These are phyloP conservation scores for Ctena decussata DNA, from an alignment of 2,888 invertebrate species.

Conservation along the genomic window DNA sequence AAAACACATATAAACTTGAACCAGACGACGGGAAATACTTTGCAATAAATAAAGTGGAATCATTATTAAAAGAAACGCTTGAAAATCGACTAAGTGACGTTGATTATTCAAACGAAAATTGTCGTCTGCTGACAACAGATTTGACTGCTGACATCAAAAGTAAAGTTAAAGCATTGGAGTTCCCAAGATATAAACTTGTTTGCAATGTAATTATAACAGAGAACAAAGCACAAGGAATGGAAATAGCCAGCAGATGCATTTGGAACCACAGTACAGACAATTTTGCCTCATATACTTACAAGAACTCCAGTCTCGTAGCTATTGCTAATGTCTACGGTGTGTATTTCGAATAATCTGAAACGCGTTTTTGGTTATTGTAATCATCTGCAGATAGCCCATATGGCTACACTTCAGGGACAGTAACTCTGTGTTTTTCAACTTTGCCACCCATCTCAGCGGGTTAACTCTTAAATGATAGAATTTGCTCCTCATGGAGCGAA, in stretches of 20 bases:
- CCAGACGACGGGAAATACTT: constrained; percentile 75
- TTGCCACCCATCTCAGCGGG: no score
- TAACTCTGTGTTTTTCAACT: no score
- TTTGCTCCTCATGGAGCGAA: no score
- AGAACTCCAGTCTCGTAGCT: constrained; percentile 74
- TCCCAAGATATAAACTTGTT: constrained; percentile 81
- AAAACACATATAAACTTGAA: constrained; percentile 80
- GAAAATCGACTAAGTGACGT: constrained; percentile 69
- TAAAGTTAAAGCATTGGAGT: constrained; percentile 75
- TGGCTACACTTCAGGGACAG: no score
- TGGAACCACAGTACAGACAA: constrained; percentile 79
- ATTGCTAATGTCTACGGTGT: constrained; percentile 80
- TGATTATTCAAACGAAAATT: constrained; percentile 71
- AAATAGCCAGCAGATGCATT: constrained; percentile 78
- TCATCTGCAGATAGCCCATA: no score
- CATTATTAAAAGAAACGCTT: constrained; percentile 70
- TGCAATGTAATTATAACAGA: constrained; percentile 80
- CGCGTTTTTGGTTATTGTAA: no score
- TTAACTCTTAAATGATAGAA: no score
- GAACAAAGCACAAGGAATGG: constrained; percentile 78
- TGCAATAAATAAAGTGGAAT: constrained; percentile 70
- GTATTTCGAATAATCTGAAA: constrained; percentile 72
- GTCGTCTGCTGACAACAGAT: constrained; percentile 72
- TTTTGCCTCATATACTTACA: constrained; percentile 77
- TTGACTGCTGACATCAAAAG: constrained; percentile 75